Conservation (phyloP, 2,113 vertebrate species). For the Phyllostomus discolor region DNA sequence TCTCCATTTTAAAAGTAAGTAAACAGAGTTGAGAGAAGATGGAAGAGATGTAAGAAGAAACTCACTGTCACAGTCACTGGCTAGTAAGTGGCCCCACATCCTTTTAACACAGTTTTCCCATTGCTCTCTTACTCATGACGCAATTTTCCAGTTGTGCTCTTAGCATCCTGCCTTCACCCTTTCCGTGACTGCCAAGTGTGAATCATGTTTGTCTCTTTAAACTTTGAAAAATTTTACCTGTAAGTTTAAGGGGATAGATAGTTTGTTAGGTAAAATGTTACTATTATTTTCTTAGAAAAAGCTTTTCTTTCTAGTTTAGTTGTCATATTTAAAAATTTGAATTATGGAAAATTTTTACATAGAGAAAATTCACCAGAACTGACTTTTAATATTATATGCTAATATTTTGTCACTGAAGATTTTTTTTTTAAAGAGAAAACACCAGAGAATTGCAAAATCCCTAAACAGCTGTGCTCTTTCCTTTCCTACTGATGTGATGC, state of each 20-base stretch:
- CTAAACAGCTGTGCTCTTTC: not conserved
- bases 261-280: not conserved
- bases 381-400: not conserved
- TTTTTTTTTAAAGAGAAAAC: not conserved
- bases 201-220: not conserved
- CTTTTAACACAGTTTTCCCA: not conserved
- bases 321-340: not conserved
- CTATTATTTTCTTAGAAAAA: not conserved
- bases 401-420: not conserved
- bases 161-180: fast-evolving
- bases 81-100: no score
- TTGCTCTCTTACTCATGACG: not conserved
- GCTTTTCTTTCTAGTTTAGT: not conserved
- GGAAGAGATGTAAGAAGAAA: not conserved
- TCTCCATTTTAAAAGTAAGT: not conserved
- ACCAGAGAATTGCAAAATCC: not conserved
- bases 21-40: not conserved
- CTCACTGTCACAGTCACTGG: not conserved
- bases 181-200: not conserved
- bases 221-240: not conserved
- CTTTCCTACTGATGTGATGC: not conserved
- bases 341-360: not conserved
- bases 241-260: not conserved
- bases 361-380: not conserved
- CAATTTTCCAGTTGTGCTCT: not conserved